Evolutionary conservation across 2,888 invertebrate species (phyloP).

Genomic region (Troides oblongomaculatus): DNA sequence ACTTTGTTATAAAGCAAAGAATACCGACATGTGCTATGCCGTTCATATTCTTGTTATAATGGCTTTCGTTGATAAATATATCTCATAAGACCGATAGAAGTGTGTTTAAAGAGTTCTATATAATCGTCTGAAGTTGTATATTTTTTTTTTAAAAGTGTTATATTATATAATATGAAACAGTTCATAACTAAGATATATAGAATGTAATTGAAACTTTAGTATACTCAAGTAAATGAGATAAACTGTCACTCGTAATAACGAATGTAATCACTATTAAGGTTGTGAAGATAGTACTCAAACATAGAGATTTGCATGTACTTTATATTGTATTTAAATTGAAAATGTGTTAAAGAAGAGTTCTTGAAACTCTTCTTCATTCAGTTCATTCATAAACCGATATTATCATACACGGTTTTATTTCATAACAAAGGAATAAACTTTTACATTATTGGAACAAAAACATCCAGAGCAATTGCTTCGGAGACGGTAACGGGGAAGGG

Average conservation of each 20-base stretch:
- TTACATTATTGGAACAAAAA: constrained; percentile 26
- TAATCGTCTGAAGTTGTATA: background rate
- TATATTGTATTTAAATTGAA: too few species aligned
- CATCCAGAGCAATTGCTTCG: constrained; percentile 31
- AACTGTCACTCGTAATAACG: too few species aligned
- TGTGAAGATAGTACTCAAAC: too few species aligned
- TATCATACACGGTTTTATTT: constrained; percentile 12
- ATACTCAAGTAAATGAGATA: too few species aligned
- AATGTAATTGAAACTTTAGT: too few species aligned
- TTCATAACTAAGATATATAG: too few species aligned
- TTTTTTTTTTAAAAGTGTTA: background rate
- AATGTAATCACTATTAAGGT: too few species aligned
- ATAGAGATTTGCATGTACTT: too few species aligned
- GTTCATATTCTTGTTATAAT: background rate
- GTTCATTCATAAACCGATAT: too few species aligned
- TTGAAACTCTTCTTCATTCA: too few species aligned
- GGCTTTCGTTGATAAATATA: background rate
- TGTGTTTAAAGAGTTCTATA: background rate
- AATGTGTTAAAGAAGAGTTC: too few species aligned
- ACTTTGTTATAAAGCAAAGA: constrained; percentile 12
- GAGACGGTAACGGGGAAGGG: constrained; percentile 28
- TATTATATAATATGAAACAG: too few species aligned
- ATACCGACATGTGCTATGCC: background rate
- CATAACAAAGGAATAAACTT: constrained; percentile 17
- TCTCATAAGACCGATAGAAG: background rate